Conservation (phyloP, 1,140 invertebrate genomes). For the Cotesia vestalis region DNA sequence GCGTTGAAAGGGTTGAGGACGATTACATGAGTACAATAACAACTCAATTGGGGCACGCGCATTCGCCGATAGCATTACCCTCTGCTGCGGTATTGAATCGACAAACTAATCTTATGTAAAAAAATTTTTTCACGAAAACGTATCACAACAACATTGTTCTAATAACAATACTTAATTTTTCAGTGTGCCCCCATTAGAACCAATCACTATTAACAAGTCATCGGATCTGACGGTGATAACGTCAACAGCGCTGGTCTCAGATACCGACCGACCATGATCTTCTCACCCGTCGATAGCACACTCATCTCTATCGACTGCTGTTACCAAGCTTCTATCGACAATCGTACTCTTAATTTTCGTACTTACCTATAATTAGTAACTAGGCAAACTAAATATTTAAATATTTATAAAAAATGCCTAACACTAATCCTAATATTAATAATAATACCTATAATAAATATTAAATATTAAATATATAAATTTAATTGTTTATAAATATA, state of each 20-base stretch:
- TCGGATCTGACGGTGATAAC: conserved; percentile 57
- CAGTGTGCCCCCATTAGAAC: conserved; percentile 63
- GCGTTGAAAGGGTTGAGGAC: conserved; percentile 49
- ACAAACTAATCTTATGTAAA: conserved; percentile 61
- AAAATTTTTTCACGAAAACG: not conserved
- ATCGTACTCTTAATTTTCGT: too few species aligned
- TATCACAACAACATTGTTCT: not conserved
- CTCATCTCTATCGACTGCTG: too few species aligned
- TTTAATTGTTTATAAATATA: too few species aligned
- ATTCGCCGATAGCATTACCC: conserved; percentile 61
- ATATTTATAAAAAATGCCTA: too few species aligned
- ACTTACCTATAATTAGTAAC: too few species aligned
- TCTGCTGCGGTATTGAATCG: conserved; percentile 62
- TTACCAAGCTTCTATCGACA: too few species aligned
- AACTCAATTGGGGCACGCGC: conserved; percentile 57
- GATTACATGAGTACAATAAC: conserved; percentile 55
- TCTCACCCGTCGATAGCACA: not conserved
- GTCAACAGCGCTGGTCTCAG: conserved; percentile 50
- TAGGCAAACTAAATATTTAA: too few species aligned
- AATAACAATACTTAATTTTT: not conserved
- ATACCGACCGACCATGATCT: conserved; percentile 52
- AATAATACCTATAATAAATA: too few species aligned
- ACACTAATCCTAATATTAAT: too few species aligned
- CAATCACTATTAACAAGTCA: conserved; percentile 54
- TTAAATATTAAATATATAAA: too few species aligned